These are phyloP conservation scores for Malurus alboscapulatus DNA, from an alignment of 2,113 vertebrate genomes.

Conservation along the genomic window DNA sequence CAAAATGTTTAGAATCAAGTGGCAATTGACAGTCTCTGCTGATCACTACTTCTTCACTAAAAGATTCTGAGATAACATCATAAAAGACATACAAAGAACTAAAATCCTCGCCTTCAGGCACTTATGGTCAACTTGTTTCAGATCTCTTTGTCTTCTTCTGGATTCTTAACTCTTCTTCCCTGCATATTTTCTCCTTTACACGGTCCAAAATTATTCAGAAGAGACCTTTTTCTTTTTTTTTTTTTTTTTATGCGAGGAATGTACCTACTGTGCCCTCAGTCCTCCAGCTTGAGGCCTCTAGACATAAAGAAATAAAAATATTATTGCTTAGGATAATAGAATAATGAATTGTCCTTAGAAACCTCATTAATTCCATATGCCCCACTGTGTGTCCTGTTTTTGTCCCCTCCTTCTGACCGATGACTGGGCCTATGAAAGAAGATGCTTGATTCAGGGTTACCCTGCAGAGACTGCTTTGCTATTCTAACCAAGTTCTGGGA, in stretches of 20 bases:
- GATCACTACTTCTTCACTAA: not conserved
- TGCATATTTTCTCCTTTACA: not conserved
- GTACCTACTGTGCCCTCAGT: not conserved
- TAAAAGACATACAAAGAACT: not conserved
- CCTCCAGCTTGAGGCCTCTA: not conserved
- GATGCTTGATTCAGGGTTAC: slow-evolving; percentile 18
- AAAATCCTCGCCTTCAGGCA: not conserved
- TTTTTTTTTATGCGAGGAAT: slow-evolving; percentile 5
- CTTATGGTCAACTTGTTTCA: not conserved
- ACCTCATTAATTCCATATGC: slow-evolving; percentile 5
- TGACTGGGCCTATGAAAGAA: slow-evolving; percentile 19
- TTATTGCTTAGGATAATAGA: slow-evolving; percentile 37
- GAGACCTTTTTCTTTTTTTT: not conserved
- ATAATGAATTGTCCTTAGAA: slow-evolving; percentile 9
- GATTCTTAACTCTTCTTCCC: not conserved
- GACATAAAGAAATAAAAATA: slow-evolving; percentile 41
- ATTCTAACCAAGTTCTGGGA: slow-evolving; percentile 47
- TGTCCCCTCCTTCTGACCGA: not conserved
- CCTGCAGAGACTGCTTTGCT: slow-evolving; percentile 39
- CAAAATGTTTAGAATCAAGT: not conserved
- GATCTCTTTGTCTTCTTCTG: not conserved
- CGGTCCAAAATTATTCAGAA: not conserved
- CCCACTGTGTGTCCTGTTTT: slow-evolving; percentile 34
- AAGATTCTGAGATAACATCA: not conserved
- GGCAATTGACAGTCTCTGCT: not conserved